Evolutionary conservation across 2,797 vertebrate species (phyloP).

Genomic region (Hozukius guyotensis): DNA sequence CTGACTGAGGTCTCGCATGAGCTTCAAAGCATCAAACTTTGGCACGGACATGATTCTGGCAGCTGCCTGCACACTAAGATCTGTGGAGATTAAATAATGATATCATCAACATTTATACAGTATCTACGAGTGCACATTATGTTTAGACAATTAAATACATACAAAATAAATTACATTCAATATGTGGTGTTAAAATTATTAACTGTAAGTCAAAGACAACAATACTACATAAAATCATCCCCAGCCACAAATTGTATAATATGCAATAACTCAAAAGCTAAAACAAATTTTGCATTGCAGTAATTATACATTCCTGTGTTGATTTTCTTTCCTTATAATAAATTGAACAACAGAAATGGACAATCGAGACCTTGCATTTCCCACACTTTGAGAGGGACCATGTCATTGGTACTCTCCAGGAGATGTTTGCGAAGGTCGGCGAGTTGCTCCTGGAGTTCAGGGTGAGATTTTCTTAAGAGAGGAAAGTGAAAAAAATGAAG

Average conservation of each 20-base stretch:
- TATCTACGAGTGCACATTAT: background rate
- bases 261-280: background rate
- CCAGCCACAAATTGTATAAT: background rate
- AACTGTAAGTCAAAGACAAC: background rate
- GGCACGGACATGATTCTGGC: slow-evolving; percentile 88
- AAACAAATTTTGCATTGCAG: background rate
- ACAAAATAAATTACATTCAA: background rate
- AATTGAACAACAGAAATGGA: background rate
- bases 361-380: slow-evolving; percentile 91
- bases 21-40: slow-evolving; percentile 91
- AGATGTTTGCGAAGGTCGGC: slow-evolving; percentile 90
- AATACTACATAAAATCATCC: background rate
- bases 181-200: background rate
- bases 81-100: slow-evolving; percentile 71
- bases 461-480: slow-evolving; percentile 85
- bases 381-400: slow-evolving; percentile 96
- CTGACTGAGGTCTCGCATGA: slow-evolving; percentile 94
- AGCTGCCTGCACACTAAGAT: slow-evolving; percentile 97
- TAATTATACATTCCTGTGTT: background rate
- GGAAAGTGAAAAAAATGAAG: background rate
- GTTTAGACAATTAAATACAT: background rate
- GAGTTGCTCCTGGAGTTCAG: slow-evolving; percentile 88
- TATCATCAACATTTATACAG: background rate
- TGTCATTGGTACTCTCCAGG: slow-evolving; percentile 89
- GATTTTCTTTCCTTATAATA: background rate